A percentile compares a stretch with the other conserved stretches of the same genome.
Conservation (phyloP, 2,113 vertebrate genomes). For the Scolopax mira region DNA sequence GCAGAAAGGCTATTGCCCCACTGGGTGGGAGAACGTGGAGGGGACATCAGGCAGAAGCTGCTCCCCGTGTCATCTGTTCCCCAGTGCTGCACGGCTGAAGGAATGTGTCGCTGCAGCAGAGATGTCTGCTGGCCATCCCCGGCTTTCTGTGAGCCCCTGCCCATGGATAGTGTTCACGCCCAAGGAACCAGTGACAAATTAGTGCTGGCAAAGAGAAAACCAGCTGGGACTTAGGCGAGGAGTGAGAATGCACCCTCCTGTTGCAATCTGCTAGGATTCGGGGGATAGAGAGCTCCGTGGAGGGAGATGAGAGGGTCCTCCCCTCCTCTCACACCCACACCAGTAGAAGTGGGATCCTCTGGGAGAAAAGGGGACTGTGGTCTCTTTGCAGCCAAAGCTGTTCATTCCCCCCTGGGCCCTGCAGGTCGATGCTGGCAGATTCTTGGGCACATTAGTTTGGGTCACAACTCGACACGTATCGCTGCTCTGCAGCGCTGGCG, state of each 20-base stretch:
- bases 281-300: neutral
- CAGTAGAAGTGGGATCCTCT: neutral
- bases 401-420: neutral
- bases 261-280: neutral
- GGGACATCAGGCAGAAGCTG: neutral
- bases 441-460: neutral
- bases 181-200: neutral
- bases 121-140: neutral
- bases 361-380: neutral
- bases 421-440: neutral
- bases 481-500: neutral
- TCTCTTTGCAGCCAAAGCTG: neutral
- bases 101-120: neutral
- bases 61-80: neutral
- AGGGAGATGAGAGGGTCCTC: neutral
- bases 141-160: neutral
- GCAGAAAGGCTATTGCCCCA: neutral
- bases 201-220: conserved; percentile 29
- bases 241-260: neutral
- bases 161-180: neutral
- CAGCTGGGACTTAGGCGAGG: neutral
- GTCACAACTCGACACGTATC: fast-evolving
- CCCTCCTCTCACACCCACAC: neutral
- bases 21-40: neutral
- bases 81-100: neutral